These are phyloP conservation scores for Gallirallus australis DNA, from an alignment of 2,797 vertebrate genomes.

Conservation along the genomic window DNA sequence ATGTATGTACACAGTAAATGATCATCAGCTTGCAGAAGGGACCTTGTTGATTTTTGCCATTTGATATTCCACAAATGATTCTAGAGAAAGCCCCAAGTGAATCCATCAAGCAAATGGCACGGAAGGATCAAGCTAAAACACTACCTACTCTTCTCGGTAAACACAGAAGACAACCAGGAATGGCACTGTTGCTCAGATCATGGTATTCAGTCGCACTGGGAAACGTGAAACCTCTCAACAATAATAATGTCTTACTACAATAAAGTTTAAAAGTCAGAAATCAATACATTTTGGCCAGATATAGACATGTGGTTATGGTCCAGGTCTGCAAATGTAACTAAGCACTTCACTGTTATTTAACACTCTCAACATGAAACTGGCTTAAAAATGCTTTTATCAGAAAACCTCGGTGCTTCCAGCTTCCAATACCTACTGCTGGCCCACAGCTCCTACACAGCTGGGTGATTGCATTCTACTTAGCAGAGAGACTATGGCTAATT, in stretches of 20 bases:
- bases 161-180: background rate
- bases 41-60: background rate
- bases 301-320: background rate
- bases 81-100: background rate
- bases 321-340: background rate
- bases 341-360: background rate
- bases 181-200: background rate
- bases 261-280: background rate
- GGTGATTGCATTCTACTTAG: constrained; percentile 27
- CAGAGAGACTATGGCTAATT: constrained; percentile 14
- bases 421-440: constrained; percentile 12
- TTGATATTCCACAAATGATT: background rate
- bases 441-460: background rate
- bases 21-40: background rate
- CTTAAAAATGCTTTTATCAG: background rate
- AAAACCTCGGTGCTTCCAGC: background rate
- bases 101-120: background rate
- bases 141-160: background rate
- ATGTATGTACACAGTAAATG: background rate
- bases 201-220: background rate
- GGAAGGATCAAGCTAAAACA: background rate
- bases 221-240: background rate
- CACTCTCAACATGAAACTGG: background rate
- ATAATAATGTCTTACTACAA: background rate
- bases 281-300: background rate